Percentiles rank a stretch among this genome's conserved stretches.
These are phyloP conservation scores for Furcifer pardalis DNA, from an alignment of 2,797 vertebrate genomes.

Conservation along the genomic window DNA sequence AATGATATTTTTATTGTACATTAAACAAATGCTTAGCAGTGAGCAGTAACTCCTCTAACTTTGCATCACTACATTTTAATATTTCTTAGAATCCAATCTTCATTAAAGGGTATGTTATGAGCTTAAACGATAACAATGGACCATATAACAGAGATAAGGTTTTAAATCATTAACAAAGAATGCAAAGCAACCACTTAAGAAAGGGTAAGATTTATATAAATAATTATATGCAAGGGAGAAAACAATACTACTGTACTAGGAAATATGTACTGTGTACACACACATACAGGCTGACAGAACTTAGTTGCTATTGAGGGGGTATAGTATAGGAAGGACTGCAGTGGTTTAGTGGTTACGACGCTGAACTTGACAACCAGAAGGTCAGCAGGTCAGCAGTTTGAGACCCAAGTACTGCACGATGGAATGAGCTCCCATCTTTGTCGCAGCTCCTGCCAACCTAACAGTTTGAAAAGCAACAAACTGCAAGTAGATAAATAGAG, in stretches of 20 bases:
- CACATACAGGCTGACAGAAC: no score
- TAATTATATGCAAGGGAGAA: not conserved
- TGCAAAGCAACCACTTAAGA: slow-evolving; percentile 7
- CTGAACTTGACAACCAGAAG: no score
- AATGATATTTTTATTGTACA: slow-evolving; percentile 13
- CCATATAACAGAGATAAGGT: not conserved
- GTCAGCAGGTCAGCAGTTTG: no score
- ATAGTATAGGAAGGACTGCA: not conserved
- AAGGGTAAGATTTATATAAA: not conserved
- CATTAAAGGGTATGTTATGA: not conserved
- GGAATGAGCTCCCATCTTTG: no score
- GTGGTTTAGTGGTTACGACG: no score
- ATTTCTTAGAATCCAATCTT: not conserved
- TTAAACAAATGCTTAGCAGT: not conserved
- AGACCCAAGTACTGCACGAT: no score
- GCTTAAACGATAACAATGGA: not conserved
- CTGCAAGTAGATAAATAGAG: no score
- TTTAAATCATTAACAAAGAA: not conserved
- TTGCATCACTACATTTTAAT: not conserved
- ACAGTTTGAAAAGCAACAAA: no score
- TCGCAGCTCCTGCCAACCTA: no score
- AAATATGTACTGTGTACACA: not conserved
- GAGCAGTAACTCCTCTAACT: slow-evolving; percentile 10
- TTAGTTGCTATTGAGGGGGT: not conserved
- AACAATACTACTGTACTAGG: not conserved